Percentiles rank a stretch among this genome's conserved stretches.
Evolutionary conservation across 2,888 invertebrate species (phyloP).

Genomic region (Macropis europaea): DNA sequence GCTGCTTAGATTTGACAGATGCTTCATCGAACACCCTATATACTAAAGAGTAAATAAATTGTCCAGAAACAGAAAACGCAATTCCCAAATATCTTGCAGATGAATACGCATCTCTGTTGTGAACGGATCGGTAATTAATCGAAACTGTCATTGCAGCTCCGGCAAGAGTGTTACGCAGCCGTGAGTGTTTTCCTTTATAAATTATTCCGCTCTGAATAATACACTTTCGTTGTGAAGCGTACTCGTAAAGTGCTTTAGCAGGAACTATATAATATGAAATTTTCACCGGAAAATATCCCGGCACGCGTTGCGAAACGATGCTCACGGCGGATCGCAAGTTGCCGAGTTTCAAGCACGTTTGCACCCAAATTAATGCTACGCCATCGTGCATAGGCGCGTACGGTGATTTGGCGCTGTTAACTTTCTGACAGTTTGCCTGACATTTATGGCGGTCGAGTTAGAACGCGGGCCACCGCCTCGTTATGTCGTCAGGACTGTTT

Average conservation of each 20-base stretch:
- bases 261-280: slow-evolving; percentile 9
- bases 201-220: slow-evolving; percentile 15
- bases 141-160: not conserved
- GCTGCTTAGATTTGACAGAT: too few relatives aligned
- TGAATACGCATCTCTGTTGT: too few relatives aligned
- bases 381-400: slow-evolving; percentile 22
- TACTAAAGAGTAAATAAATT: too few relatives aligned
- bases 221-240: not conserved
- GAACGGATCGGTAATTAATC: too few relatives aligned
- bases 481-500: slow-evolving; percentile 44
- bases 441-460: slow-evolving; percentile 55
- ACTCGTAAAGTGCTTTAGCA: not conserved
- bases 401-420: slow-evolving; percentile 58
- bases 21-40: too few relatives aligned
- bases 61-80: too few relatives aligned
- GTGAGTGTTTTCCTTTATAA: not conserved
- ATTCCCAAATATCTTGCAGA: too few relatives aligned
- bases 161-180: not conserved
- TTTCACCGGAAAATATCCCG: slow-evolving; percentile 14
- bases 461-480: slow-evolving; percentile 29
- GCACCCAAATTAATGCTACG: slow-evolving; percentile 29
- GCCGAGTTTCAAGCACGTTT: slow-evolving; percentile 30
- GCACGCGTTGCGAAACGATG: slow-evolving; percentile 12
- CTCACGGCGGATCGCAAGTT: slow-evolving; percentile 7
- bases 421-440: slow-evolving; percentile 57